Conservation (phyloP, 2,888 invertebrate genomes). For the Nebria brevicollis region DNA sequence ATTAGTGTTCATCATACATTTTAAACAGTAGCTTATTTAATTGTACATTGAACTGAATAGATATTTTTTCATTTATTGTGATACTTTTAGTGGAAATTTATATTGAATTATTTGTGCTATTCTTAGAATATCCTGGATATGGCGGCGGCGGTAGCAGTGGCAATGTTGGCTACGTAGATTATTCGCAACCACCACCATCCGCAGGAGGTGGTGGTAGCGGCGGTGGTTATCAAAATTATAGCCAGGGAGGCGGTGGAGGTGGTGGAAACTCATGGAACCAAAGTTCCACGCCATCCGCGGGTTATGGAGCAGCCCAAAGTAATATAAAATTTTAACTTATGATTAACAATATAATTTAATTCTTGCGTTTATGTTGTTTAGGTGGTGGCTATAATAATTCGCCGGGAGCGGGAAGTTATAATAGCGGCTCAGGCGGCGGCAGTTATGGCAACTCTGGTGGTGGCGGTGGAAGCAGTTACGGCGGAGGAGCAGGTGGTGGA, state of each 20-base stretch:
- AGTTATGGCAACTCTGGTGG: constrained; percentile 50
- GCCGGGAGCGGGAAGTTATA: constrained; percentile 30
- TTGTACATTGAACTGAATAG: not conserved
- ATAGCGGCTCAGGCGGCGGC: constrained; percentile 22
- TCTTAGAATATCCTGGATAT: constrained; percentile 50
- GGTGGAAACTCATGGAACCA: constrained; percentile 39
- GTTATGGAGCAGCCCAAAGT: constrained; percentile 38
- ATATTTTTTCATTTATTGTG: constrained; percentile 24
- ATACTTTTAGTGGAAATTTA: constrained; percentile 18
- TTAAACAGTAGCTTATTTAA: not conserved
- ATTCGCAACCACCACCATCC: constrained; percentile 59
- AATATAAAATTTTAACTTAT: constrained; percentile 3
- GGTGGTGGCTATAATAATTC: constrained; percentile 31
- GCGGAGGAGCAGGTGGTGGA: constrained; percentile 50
- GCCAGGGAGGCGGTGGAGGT: constrained; percentile 46
- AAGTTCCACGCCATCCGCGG: constrained; percentile 23
- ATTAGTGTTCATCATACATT: constrained; percentile 14
- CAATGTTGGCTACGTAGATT: constrained; percentile 55
- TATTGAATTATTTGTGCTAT: constrained; percentile 13
- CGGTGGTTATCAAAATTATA: constrained; percentile 36
- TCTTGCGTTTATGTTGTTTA: not conserved
- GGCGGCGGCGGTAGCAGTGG: constrained; percentile 51
- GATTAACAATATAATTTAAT: not conserved
- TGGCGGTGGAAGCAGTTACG: constrained; percentile 52
- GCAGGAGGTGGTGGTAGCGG: constrained; percentile 51